Percentiles rank a stretch among this genome's conserved stretches.
These are phyloP conservation scores for Syngnathus typhle DNA, from an alignment of 2,113 vertebrate genomes.

Conservation along the genomic window DNA sequence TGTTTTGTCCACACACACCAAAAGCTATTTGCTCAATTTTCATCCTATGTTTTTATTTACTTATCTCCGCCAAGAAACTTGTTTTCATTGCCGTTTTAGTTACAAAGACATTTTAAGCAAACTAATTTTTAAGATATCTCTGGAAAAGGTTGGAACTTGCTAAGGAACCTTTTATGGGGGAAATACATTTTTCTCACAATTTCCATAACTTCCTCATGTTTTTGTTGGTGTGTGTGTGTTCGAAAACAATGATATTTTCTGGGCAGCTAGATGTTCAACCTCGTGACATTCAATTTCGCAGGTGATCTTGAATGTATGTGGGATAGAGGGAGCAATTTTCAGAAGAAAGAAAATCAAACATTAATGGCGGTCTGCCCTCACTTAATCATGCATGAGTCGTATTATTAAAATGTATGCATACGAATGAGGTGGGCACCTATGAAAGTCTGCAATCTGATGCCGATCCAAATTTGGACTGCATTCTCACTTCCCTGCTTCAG, in stretches of 20 bases:
- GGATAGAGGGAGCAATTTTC: neutral
- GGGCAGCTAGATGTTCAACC: neutral
- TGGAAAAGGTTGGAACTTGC: too few species aligned
- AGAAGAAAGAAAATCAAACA: neutral
- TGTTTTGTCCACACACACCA: neutral
- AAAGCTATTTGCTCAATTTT: neutral
- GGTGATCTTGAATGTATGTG: neutral
- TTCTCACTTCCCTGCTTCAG: neutral
- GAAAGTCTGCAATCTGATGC: too few species aligned
- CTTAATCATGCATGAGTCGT: neutral
- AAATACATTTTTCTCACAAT: too few species aligned
- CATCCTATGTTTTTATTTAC: neutral
- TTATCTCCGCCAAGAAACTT: neutral
- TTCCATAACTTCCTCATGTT: too few species aligned
- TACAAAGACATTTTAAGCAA: too few species aligned
- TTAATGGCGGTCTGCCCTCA: neutral
- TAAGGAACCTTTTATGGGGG: too few species aligned
- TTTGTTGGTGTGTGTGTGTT: too few species aligned
- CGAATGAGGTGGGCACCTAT: too few species aligned
- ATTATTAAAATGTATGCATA: neutral
- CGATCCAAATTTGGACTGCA: neutral
- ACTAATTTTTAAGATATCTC: too few species aligned
- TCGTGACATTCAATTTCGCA: neutral
- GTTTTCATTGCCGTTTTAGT: neutral
- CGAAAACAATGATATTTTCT: neutral